These are phyloP conservation scores for Ferdinandea cuprea DNA, from an alignment of 2,888 invertebrate genomes.

Conservation along the genomic window DNA sequence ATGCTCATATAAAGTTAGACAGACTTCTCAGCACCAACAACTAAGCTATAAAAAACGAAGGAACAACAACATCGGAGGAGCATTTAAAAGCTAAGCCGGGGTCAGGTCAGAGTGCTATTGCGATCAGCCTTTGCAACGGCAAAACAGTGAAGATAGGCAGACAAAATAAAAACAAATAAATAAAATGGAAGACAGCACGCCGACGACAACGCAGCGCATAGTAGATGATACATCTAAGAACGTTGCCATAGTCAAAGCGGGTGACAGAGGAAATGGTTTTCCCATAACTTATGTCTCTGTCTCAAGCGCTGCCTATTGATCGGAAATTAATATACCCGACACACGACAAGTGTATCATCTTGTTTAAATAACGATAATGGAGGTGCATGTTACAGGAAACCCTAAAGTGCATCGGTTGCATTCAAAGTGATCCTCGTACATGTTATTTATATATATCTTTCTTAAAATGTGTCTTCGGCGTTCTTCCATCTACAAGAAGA, in stretches of 20 bases:
- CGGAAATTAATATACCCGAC: slow-evolving; percentile 74
- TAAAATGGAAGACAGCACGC: slow-evolving; percentile 72
- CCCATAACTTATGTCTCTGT: slow-evolving; percentile 71
- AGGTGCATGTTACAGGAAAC: slow-evolving; percentile 74
- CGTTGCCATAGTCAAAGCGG: neutral
- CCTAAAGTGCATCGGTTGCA: slow-evolving; percentile 73
- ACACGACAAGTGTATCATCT: slow-evolving; percentile 75
- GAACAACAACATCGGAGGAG: slow-evolving; percentile 22
- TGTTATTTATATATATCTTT: slow-evolving; percentile 28
- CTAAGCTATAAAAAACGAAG: slow-evolving; percentile 16
- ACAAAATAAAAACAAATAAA: slow-evolving; percentile 40
- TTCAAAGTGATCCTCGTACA: slow-evolving; percentile 65
- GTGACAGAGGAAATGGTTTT: slow-evolving; percentile 58
- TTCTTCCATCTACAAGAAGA: slow-evolving; percentile 32
- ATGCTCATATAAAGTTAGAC: slow-evolving; percentile 41
- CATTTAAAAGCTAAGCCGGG: slow-evolving; percentile 54
- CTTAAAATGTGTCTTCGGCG: slow-evolving; percentile 7
- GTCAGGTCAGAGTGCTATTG: slow-evolving; percentile 69
- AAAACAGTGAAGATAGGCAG: slow-evolving; percentile 54
- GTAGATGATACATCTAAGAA: slow-evolving; percentile 27
- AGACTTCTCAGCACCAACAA: slow-evolving; percentile 34
- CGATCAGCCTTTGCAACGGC: slow-evolving; percentile 56
- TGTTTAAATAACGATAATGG: slow-evolving; percentile 75
- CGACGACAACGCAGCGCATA: slow-evolving; percentile 56
- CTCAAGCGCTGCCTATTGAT: slow-evolving; percentile 73